Base-by-base conservation (phyloP, 2,888 invertebrate species). In the Callyntrura guangdongensis region DNA sequence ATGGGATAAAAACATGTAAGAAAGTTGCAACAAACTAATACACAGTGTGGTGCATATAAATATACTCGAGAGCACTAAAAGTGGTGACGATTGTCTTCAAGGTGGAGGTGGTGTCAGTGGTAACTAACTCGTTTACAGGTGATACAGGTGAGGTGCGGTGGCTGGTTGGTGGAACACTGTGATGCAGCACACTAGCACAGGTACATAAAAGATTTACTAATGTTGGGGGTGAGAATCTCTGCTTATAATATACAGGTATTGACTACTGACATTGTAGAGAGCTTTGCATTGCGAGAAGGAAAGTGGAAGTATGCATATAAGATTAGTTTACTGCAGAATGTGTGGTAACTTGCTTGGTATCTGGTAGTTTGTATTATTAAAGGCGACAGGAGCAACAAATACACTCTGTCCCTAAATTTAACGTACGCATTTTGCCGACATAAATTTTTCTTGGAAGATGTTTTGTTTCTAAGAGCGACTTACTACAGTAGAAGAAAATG, bases 111-210 rank as follows among this genome's bases (percentile, higher is more conserved):
- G 74, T 74, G 14, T 2, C 36, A 36, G 49, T 53, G 81, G 59
- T 81, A 59, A 27, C 49, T 27, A 61, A 83, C 27, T 14, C 64
- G 67, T 83, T 36, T 47, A 25, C 53, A 72, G 84, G 69, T 72
- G 84, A 69, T 47, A 84, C 72, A 84, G 69, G 69, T 84, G 84
- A 84, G 84, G 49, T 81, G 61, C 81, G 61, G 81, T 81, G 74
- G 49, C 20, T 25, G 25, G 25, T 22, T 79, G 59, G 79, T 17
- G 36, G 36, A 59, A n/a, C 14, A n/a, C 61, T 17, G 25, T 22
- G 36, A 81, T 81, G 61, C 81, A 25, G 59, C 27, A 6, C 36
- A 6, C 36, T 36, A 6, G 36, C 36, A 11, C 81, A 59, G 27
- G 61, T 61, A 81, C n/a, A 27, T 12, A n/a, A 20, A 49, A 77